phyloP scores from a whole-genome alignment of 2,888 invertebrate species.

The Sclerodermus sp. region DNA sequence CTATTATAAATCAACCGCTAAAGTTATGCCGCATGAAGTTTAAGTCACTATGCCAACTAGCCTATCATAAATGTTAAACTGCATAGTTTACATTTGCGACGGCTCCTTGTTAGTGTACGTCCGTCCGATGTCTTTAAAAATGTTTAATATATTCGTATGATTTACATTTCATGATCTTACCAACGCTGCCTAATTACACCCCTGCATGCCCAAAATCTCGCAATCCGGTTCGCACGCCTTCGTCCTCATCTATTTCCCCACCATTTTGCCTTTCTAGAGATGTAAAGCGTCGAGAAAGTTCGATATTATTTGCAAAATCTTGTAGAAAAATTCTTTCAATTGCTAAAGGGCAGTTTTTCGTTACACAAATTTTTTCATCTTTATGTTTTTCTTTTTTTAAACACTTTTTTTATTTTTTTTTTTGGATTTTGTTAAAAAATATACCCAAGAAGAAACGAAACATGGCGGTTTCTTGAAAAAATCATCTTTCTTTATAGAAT shows the following conservation, averaged over 20 bases:
- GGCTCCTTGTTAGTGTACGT: no score
- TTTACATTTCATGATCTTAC: no score
- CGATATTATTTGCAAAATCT: not conserved
- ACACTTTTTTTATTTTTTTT: not conserved
- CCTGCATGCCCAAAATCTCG: constrained; percentile 19
- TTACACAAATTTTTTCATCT: not conserved
- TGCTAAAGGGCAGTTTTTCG: not conserved
- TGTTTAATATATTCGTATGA: no score
- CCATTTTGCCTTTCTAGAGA: constrained; percentile 13
- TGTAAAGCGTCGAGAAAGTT: constrained; percentile 24
- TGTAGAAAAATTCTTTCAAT: not conserved
- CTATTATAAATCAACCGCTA: no score
- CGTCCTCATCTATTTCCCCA: not conserved
- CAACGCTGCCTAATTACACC: constrained; percentile 26
- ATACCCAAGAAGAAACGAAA: not conserved
- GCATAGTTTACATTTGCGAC: no score
- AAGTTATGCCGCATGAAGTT: not conserved
- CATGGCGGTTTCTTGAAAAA: no score
- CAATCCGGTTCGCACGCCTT: not conserved
- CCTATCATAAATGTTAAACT: no score
- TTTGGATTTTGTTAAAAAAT: not conserved
- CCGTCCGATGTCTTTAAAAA: no score
- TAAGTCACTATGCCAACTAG: constrained; percentile 5
- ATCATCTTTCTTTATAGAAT: no score
- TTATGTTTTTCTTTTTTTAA: not conserved